Evolutionary conservation across 1,140 invertebrate species (phyloP), one percentile per base, ranked within the genome.

Genomic region (Adoxophyes honmai): DNA sequence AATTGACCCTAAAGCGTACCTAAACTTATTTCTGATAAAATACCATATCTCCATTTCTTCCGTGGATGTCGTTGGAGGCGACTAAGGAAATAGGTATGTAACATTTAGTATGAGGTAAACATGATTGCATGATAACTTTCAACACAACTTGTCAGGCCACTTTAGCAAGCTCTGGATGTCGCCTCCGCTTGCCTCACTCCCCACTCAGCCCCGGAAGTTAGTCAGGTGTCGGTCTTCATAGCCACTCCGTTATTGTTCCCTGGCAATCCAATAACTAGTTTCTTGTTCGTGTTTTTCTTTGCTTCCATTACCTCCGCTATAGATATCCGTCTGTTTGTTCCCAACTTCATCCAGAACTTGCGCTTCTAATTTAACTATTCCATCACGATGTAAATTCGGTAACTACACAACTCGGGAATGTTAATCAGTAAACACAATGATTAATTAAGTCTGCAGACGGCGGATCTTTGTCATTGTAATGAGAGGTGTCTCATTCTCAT

Each of bases 381-480:
- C 54, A 55, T 55, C 37, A 42, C 18, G 54, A 56, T 56, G 54
- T 15, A 56, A 56, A 56, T 56, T 42, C 10, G 5, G 21, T 28
- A 54, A 21, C 36, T 21, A 54, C 14, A 11, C 11, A 34, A 52
- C n/a, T 34, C 11, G 18, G 28, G 54, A 33, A 56, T 56, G 54
- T 34, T 42, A 56, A 56, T 42, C 38, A 42, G 44, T 34, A 35
- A 57, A 57, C 42, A 6, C 21, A 57, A 51, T 51, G 44, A 51
- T 57, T 57, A 57, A 57, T 52, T 57, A 52, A 57, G 14, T 21
- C 34, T 21, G 36, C 7, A 28, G 53, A 33, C 37, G 16, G 21
- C 2, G 21, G 14, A 44, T 56, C 54, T 56, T 56, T 56, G 38
- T 56, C 54, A 56, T 56, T 56, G 21, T 34, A 56, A 56, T 56